Conservation (phyloP, 1,140 invertebrate genomes). For the Periplaneta americana region DNA sequence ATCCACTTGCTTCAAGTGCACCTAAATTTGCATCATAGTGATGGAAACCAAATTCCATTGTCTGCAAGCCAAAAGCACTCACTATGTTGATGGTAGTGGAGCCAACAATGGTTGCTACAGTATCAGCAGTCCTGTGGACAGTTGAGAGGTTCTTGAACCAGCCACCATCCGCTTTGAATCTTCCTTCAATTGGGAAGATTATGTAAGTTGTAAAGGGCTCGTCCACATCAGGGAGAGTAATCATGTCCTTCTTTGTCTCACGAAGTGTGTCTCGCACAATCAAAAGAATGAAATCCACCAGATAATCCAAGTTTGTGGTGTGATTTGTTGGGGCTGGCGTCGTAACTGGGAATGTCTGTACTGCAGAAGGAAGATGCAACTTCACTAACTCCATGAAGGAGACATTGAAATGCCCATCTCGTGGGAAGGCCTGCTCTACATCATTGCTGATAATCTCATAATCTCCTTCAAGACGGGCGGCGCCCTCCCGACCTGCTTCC, state of each 20-base stretch:
- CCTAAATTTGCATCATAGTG: neutral
- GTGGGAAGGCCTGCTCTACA: neutral
- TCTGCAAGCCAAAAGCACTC: neutral
- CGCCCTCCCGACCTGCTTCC: neutral
- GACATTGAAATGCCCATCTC: neutral
- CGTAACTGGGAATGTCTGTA: too few species aligned
- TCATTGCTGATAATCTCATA: neutral
- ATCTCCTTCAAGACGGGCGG: neutral
- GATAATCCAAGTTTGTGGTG: neutral
- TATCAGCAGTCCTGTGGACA: neutral
- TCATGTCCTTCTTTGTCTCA: neutral
- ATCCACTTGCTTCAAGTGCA: neutral
- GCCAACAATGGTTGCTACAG: neutral
- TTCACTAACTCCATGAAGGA: neutral
- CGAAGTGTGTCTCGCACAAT: neutral
- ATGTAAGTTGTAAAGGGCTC: neutral
- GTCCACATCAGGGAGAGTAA: neutral
- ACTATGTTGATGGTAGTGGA: neutral
- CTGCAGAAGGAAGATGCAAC: neutral
- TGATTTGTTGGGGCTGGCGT: neutral
- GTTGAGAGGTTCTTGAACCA: constrained; percentile 5
- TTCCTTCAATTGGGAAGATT: neutral
- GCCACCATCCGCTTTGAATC: neutral
- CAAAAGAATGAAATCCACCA: neutral
- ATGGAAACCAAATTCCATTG: neutral